These are phyloP conservation scores for Crossocerus cetratus DNA, from an alignment of 2,888 invertebrate genomes.

Conservation along the genomic window DNA sequence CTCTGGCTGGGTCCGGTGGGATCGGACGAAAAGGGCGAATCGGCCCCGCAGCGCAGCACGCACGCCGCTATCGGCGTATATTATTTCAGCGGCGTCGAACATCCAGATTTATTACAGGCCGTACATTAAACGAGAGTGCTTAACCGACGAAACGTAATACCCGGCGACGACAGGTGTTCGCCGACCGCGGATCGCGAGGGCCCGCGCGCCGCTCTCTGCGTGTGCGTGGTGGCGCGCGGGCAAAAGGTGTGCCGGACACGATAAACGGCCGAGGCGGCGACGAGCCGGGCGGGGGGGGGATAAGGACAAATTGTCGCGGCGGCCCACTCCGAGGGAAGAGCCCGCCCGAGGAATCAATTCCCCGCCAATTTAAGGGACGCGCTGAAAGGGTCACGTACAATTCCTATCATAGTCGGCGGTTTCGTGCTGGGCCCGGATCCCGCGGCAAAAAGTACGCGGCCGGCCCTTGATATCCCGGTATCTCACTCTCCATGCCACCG, in stretches of 20 bases:
- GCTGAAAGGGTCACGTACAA: background rate
- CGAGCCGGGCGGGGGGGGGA: background rate
- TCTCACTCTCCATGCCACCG: constrained; percentile 32
- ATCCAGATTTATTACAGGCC: no score
- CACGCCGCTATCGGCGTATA: no score
- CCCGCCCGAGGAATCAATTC: background rate
- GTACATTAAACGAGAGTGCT: no score
- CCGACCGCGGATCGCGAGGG: background rate
- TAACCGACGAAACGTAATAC: constrained; percentile 5
- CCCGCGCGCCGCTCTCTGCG: background rate
- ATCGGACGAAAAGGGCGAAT: no score
- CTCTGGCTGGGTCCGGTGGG: no score
- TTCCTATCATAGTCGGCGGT: background rate
- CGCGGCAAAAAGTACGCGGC: constrained; percentile 12
- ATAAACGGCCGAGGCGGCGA: background rate
- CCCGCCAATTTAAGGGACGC: background rate
- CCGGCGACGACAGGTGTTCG: constrained; percentile 1
- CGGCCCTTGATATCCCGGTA: constrained; percentile 36
- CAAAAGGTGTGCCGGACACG: background rate
- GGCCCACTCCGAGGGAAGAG: no score
- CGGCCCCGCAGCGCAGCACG: no score
- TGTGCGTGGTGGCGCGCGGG: background rate
- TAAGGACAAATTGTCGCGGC: background rate
- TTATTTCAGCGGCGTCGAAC: no score
- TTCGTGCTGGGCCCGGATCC: background rate